Conservation (phyloP, 2,888 invertebrate genomes). For the Tinea pellionella region DNA sequence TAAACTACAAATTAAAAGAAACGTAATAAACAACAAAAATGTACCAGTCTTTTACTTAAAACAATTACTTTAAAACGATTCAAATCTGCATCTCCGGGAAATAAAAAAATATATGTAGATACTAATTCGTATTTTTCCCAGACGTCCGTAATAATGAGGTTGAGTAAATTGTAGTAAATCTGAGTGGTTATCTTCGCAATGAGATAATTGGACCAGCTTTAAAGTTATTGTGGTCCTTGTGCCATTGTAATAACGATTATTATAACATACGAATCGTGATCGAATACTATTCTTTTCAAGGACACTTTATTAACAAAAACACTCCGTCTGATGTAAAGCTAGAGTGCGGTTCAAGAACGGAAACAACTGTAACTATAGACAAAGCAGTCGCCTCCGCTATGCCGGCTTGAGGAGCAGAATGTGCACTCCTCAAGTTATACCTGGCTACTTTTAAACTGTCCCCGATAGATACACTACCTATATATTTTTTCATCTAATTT, state of each 20-base stretch:
- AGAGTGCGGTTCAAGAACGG: too few relatives aligned
- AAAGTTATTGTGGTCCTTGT: background rate
- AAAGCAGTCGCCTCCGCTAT: too few relatives aligned
- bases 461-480: too few relatives aligned
- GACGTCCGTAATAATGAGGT: constrained; percentile 20
- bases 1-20: too few relatives aligned
- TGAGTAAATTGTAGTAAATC: constrained; percentile 16
- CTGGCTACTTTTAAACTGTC: too few relatives aligned
- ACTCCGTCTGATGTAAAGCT: too few relatives aligned
- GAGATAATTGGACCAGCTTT: background rate
- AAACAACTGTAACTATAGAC: too few relatives aligned
- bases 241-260: background rate
- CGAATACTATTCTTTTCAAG: too few relatives aligned
- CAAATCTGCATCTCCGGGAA: background rate
- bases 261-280: background rate
- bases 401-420: too few relatives aligned
- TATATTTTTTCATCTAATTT: too few relatives aligned
- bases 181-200: background rate
- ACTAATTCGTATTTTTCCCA: constrained; percentile 53
- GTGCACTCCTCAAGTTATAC: too few relatives aligned
- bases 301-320: too few relatives aligned
- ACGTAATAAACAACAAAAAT: background rate
- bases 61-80: constrained; percentile 11
- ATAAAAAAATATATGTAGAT: constrained; percentile 20
- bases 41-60: background rate